Percentiles rank a stretch among this genome's conserved stretches.
phyloP scores from a whole-genome alignment of 2,113 vertebrate genomes.

The Erythrocebus patas region DNA sequence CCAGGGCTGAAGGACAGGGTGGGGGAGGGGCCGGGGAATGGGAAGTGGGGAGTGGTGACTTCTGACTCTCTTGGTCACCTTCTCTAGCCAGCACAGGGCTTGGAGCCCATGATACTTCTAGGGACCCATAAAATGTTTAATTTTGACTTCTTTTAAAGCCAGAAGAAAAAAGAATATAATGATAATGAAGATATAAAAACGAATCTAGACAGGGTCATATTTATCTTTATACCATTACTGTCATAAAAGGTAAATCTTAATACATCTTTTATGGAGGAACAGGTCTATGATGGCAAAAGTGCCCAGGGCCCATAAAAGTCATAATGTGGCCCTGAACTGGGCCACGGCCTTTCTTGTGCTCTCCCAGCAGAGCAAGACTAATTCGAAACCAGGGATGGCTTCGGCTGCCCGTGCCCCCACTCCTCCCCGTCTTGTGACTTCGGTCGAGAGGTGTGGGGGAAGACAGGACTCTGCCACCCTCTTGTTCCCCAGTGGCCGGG shows the following conservation, averaged over 20 bases:
- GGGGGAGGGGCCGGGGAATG: too few species aligned
- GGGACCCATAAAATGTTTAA: not conserved
- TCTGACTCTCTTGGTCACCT: not conserved
- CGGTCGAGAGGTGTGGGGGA: not conserved
- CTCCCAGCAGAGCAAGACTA: not conserved
- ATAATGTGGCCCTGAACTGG: too few species aligned
- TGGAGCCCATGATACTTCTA: not conserved
- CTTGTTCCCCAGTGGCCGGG: not conserved
- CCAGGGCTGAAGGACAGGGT: not conserved
- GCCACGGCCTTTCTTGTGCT: not conserved
- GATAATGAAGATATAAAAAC: not conserved
- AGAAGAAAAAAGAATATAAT: not conserved
- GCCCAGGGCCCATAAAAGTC: too few species aligned
- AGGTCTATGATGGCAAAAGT: not conserved
- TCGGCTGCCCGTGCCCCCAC: accelerated
- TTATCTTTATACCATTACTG: not conserved
- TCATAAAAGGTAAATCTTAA: not conserved
- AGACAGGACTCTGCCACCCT: not conserved
- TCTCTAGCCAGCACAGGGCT: not conserved
- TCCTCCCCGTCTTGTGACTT: not conserved
- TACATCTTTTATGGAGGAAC: not conserved
- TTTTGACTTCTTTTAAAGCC: slow-evolving; percentile 1
- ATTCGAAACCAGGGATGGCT: not conserved
- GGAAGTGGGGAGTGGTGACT: not conserved
- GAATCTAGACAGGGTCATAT: not conserved